These are phyloP conservation scores for Apotomis turbidana DNA, from an alignment of 2,888 invertebrate genomes.

Conservation along the genomic window DNA sequence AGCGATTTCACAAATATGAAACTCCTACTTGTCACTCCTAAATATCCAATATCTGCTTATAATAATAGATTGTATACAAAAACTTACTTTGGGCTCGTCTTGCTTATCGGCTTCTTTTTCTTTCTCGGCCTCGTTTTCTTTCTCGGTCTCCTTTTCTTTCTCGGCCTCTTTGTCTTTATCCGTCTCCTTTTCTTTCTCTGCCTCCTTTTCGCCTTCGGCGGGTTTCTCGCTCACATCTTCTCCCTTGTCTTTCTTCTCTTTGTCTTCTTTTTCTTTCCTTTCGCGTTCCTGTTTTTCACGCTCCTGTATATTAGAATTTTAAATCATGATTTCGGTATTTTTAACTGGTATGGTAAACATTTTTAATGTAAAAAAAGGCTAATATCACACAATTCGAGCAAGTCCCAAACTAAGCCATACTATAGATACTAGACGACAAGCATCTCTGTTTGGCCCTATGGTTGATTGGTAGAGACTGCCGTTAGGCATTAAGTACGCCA, in stretches of 20 bases:
- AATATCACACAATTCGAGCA: too few species aligned
- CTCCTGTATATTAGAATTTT: conserved; percentile 51
- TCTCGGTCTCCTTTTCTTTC: conserved; percentile 41
- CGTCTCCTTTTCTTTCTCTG: not conserved
- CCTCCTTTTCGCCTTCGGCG: conserved; percentile 44
- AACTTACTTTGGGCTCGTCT: conserved; percentile 47
- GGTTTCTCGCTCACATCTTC: conserved; percentile 49
- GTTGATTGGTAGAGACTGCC: too few species aligned
- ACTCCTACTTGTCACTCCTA: too few species aligned
- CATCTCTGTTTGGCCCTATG: too few species aligned
- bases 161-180: conserved; percentile 27
- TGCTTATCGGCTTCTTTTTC: conserved; percentile 32
- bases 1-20: too few species aligned
- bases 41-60: too few species aligned
- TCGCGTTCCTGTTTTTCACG: conserved; percentile 61
- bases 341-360: too few species aligned
- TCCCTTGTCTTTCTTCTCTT: conserved; percentile 43
- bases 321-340: too few species aligned
- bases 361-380: too few species aligned
- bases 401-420: too few species aligned
- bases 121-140: conserved; percentile 40
- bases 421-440: too few species aligned
- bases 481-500: too few species aligned
- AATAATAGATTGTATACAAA: not conserved
- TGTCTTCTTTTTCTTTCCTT: conserved; percentile 46